A percentile compares a stretch with the other conserved stretches of the same genome.
Evolutionary conservation across 2,113 vertebrate species (phyloP).

Genomic region (Nycticryphes semicollaris): DNA sequence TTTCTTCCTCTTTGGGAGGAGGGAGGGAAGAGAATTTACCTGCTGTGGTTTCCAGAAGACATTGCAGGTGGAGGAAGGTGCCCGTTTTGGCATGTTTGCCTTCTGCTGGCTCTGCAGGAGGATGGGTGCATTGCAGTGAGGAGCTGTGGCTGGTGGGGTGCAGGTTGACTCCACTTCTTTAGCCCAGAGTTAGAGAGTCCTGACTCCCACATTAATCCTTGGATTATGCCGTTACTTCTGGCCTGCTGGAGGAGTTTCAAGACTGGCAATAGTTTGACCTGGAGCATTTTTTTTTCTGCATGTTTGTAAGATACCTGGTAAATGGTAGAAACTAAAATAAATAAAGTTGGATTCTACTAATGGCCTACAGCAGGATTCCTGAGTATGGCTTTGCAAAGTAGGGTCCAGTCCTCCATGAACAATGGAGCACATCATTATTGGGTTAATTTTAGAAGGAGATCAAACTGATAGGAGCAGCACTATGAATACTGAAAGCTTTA

Average conservation of each 20-base stretch:
- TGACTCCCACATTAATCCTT: not conserved
- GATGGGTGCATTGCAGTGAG: not conserved
- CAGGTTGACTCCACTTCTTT: accelerated
- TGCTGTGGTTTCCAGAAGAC: not conserved
- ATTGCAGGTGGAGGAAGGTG: not conserved
- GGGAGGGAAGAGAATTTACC: not conserved
- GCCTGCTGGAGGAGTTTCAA: not conserved
- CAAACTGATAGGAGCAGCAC: not conserved
- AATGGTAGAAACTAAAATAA: not conserved
- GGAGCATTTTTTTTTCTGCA: not conserved
- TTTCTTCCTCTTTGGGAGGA: not conserved
- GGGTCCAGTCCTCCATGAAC: not conserved
- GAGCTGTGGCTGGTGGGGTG: not conserved
- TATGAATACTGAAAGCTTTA: not conserved
- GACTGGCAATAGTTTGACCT: not conserved
- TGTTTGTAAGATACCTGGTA: not conserved
- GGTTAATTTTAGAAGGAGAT: not conserved
- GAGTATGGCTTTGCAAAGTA: not conserved
- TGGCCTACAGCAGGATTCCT: not conserved
- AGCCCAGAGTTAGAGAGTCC: not conserved
- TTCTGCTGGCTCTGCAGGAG: not conserved
- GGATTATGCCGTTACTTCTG: not conserved
- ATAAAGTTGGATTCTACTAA: not conserved
- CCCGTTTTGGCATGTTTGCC: not conserved
- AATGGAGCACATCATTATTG: not conserved